Base-by-base conservation (phyloP, 2,888 invertebrate genomes). In the Scrobipalpa costella region DNA sequence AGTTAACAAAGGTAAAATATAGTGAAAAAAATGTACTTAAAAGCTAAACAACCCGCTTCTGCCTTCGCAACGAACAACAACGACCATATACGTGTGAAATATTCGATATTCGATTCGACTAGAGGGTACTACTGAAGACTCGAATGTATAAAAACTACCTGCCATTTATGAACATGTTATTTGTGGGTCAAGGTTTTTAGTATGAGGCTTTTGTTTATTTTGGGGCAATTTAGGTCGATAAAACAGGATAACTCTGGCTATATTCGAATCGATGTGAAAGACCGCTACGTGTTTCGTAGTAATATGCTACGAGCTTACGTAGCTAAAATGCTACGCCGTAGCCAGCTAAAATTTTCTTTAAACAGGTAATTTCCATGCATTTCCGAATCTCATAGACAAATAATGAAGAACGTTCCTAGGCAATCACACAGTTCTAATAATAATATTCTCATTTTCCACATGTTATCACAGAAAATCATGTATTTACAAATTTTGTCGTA, bases 381-480 rank as follows among this genome's bases (percentile, higher is more conserved):
- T 19, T 17, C 40, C n/a, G 38, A 80, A 82, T 81, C 79, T 75
- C 77, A 78, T 76, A 77, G 79, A 84, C 78, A 88, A 89, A 86
- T 84, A 55, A 55, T 34, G 78, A 89, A 86, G 81, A 83, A 83
- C 84, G 83, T 84, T 76, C 81, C 83, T 86, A 87, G 85, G 90
- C 92, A 92, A 86, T 88, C 92, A 91, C 90, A 87, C 91, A 86
- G 86, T 87, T 86, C 87, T 90, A 90, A 86, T 88, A 82, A 85
- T 87, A 85, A 84, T 83, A 81, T 83, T 75, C 81, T 84, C 85
- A 87, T 86, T 86, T 86, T 83, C 78, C 82, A 76, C 87, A 88
- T 91, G 90, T 92, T 92, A 92, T 92, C 92, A 92, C 92, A 92
- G 92, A 92, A 92, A 92, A 92, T 90, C 83, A 92, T 92, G 89